phyloP scores from a whole-genome alignment of 2,888 invertebrate genomes.

The Cinara cedri region DNA sequence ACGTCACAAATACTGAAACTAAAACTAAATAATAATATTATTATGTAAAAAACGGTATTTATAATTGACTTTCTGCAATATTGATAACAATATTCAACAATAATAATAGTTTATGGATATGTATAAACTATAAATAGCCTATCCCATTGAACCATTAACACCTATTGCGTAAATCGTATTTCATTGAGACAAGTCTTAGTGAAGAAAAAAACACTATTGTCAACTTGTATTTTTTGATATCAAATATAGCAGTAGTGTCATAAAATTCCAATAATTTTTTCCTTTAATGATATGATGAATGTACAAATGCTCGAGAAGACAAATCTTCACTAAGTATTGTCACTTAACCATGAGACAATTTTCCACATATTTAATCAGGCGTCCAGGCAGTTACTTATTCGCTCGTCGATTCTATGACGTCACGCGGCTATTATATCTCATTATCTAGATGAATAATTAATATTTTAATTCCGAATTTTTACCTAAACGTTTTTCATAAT shows the following conservation, averaged over 20 bases:
- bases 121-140: not conserved
- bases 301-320: too few species aligned
- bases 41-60: not conserved
- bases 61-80: constrained; percentile 11
- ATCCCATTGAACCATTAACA: not conserved
- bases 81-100: constrained; percentile 4
- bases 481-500: too few species aligned
- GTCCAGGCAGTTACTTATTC: too few species aligned
- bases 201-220: not conserved
- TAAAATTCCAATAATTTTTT: not conserved
- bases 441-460: not conserved
- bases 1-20: not conserved
- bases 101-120: not conserved
- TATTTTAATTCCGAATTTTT: not conserved
- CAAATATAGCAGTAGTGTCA: not conserved
- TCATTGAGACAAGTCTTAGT: not conserved
- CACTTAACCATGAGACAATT: not conserved
- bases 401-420: not conserved
- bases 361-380: too few species aligned
- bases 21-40: constrained; percentile 17
- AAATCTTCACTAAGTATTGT: not conserved
- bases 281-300: not conserved
- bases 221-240: not conserved
- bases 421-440: not conserved
- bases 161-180: not conserved